Percentiles rank a stretch among this genome's conserved stretches.
Conservation (phyloP, 2,113 vertebrate species). For the Apaloderma vittatum region DNA sequence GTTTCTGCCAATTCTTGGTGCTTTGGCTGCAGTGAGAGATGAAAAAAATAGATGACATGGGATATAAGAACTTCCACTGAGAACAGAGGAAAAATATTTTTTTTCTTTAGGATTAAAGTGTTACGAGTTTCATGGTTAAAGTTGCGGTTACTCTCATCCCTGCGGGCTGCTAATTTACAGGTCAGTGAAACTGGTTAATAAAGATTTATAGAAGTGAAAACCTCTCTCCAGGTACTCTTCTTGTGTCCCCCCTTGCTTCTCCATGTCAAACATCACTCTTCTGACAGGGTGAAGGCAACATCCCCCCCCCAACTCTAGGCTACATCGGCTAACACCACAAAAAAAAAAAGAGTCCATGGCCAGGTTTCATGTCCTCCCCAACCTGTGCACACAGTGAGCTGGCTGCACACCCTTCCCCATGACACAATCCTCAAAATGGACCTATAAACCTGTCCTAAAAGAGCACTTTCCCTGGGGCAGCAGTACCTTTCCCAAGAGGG, state of each 20-base stretch:
- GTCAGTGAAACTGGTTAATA: background rate
- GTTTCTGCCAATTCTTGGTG: background rate
- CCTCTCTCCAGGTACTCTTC: background rate
- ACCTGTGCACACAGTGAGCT: fast-evolving
- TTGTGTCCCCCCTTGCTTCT: background rate
- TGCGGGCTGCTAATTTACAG: background rate
- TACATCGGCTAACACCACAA: background rate
- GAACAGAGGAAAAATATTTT: background rate
- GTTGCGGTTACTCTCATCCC: background rate
- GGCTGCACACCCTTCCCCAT: fast-evolving
- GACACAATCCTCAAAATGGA: background rate
- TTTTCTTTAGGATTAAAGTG: background rate
- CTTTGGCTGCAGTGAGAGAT: background rate
- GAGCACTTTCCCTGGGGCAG: background rate
- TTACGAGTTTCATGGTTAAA: background rate
- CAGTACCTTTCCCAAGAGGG: fast-evolving
- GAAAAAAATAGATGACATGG: fast-evolving
- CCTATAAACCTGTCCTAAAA: background rate
- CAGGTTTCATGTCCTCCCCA: fast-evolving
- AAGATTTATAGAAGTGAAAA: fast-evolving
- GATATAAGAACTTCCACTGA: background rate
- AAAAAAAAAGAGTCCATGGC: fast-evolving
- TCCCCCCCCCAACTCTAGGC: fast-evolving
- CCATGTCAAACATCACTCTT: background rate
- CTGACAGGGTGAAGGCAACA: background rate